Base-by-base conservation (phyloP, 2,797 vertebrate genomes). In the Ptychobarbus kaznakovi region DNA sequence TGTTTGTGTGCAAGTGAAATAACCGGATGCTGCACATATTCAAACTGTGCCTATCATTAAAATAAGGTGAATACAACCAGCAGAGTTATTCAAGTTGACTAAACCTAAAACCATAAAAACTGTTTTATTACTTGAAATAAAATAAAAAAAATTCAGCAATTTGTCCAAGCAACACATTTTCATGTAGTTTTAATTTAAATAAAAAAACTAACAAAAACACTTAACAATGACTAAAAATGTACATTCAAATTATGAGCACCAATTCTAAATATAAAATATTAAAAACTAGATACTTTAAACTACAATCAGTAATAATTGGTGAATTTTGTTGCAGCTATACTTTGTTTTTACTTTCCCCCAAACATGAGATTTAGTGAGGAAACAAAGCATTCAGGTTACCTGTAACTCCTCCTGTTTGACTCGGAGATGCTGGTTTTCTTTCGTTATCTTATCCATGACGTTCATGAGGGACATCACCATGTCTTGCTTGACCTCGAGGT, bases 361-460 rank as follows among this genome's bases (percentile, higher is more conserved):
- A 9, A 70, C 61, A 79, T 1, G 4, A 75, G 22, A 18, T 18
- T 51, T 75, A 35, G 13, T 3, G 56, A 61, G 38, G 15, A 63
- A 40, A 1, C 20, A 12, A 15, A 32, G 25, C 13, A 25, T 42
- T 32, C 10, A 68, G 49, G 46, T 90, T 92, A 96, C 96, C 95
- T 96, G 92, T 80, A 94, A 89, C 58, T 92, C 87, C 1, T 70
- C 87, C 85, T 92, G 92, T 89, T 92, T 92, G 78, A 81, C 32
- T 84, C 78, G 90, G 81, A 96, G 94, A 78, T 94, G 88, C 73
- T 92, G 88, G 88, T 96, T 96, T 86, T 95, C 93, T 82, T 91
- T 92, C 80, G 89, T 92, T 25, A 96, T 90, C 66, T 93, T 92
- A 81, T 94, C 89, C 85, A 96, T 92, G 73, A 92, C 83, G 5